Conservation (phyloP, 2,888 invertebrate species). For the Auanema freiburgensis region DNA sequence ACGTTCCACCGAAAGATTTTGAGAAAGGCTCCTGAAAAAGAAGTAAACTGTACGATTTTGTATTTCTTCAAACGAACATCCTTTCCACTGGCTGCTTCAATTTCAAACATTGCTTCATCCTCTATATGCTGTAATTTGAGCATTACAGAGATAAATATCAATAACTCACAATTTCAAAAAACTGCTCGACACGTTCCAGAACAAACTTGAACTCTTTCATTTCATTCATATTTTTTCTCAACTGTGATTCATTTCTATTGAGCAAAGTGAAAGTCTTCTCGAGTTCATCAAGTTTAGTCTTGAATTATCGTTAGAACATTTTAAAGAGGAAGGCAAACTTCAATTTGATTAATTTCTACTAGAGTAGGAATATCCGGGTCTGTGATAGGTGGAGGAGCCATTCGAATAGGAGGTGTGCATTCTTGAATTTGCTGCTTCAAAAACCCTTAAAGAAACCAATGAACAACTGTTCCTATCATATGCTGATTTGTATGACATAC, state of each 20-base stretch:
- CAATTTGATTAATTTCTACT: conserved; percentile 94
- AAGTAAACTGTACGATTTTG: too few species aligned
- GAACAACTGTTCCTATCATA: neutral
- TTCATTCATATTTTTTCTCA: conserved; percentile 36
- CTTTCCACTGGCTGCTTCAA: conserved; percentile 24
- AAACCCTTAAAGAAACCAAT: conserved; percentile 69
- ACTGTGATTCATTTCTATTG: conserved; percentile 44
- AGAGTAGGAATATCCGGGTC: conserved; percentile 87
- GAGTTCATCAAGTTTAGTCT: conserved; percentile 33
- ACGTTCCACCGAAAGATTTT: conserved; percentile 28
- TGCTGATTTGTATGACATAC: conserved; percentile 21
- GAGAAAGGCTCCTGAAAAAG: conserved; percentile 22
- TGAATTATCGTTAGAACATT: neutral
- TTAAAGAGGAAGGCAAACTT: conserved; percentile 71
- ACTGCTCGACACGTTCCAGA: conserved; percentile 39
- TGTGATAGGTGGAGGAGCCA: conserved; percentile 70
- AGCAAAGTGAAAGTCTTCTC: conserved; percentile 49
- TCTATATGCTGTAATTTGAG: conserved; percentile 16
- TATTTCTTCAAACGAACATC: conserved; percentile 8
- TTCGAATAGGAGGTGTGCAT: conserved; percentile 88
- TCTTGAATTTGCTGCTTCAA: conserved; percentile 93
- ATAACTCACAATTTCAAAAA: conserved; percentile 51
- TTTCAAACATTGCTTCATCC: conserved; percentile 19
- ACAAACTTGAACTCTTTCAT: conserved; percentile 36
- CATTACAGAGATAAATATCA: neutral